Evolutionary conservation across 2,888 invertebrate genomes (phyloP).

Genomic region (Agrochola lota): DNA sequence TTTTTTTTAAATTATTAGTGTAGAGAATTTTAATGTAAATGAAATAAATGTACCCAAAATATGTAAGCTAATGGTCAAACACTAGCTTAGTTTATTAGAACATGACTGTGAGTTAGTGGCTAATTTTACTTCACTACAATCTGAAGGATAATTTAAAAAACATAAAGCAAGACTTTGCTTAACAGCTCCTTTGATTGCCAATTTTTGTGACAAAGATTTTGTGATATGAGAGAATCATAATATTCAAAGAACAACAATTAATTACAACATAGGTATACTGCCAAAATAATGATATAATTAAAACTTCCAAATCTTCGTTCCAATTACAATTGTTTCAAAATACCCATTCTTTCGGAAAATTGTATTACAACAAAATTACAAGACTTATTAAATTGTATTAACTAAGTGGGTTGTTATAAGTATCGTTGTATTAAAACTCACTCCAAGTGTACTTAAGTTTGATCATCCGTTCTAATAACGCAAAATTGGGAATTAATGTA

Average conservation of each 20-base stretch:
- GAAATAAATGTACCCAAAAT: too few relatives aligned
- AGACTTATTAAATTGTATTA: conserved; percentile 45
- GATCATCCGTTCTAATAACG: conserved; percentile 62
- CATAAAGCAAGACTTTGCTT: too few relatives aligned
- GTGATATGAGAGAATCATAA: background rate
- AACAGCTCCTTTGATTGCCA: background rate
- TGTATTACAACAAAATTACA: conserved; percentile 29
- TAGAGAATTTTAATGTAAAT: too few relatives aligned
- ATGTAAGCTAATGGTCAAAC: too few relatives aligned
- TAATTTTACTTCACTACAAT: background rate
- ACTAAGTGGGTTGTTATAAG: conserved; percentile 32
- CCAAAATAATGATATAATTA: conserved; percentile 8
- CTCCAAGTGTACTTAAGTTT: conserved; percentile 57
- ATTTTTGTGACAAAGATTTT: background rate
- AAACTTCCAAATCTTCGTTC: conserved; percentile 14
- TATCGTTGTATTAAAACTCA: conserved; percentile 43
- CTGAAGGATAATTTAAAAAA: background rate
- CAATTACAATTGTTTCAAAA: conserved; percentile 37
- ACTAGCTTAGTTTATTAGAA: background rate
- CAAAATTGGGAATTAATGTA: conserved; percentile 62
- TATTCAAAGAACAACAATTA: background rate
- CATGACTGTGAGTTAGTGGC: background rate
- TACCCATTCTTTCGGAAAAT: conserved; percentile 29
- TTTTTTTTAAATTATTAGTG: too few relatives aligned
- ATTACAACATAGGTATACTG: background rate